Base-by-base conservation (phyloP, 2,888 invertebrate genomes). In the Adelognathus sp. region DNA sequence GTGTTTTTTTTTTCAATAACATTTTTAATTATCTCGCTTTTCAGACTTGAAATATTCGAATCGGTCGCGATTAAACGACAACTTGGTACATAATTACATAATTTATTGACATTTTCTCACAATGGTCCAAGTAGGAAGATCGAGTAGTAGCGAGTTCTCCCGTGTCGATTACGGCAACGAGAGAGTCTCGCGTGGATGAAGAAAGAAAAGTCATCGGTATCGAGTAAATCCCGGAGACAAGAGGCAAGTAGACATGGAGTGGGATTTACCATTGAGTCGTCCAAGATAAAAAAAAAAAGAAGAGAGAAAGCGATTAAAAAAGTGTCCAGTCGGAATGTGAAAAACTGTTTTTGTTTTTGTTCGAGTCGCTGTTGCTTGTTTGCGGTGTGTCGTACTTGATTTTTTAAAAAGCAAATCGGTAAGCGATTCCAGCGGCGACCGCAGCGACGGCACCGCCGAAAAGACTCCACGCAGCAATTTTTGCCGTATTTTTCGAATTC, bases 371-470 rank as follows among this genome's bases (percentile, higher is more conserved):
- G n/a, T 29, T 58, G 7, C 7, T 58, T 11, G 31, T 11, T 36
- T 58, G 3, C 16, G 5, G 36, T 36, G 24, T 36, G 14, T 16
- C 33, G 9, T 14, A 14, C 9, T 5, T n/a, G n/a, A n/a, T 18
- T 31, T 41, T 29, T 80, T 63, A 82, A 72, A 80, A 78, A n/a
- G 66, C 76, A 60, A 96, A 95, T 88, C 95, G 94, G 92, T 96
- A 96, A 72, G 95, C 95, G 63, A 96, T 93, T 69, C 96, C 94
- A 81, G 96, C 96, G 71, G 95, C 94, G 75, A 96, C 94, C 83
- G 96, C 94, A 64, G 94, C 93, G 69, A 95, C 91, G 60, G 94
- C 94, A 61, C 95, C 94, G 74, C 96, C 92, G 81, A 96, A 92
- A 14, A 96, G 94, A 72, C 95, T 95, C 95, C 95, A 94, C 50